Evolutionary conservation across 1,140 invertebrate genomes (phyloP).

Genomic region (Dinoponera quadriceps): DNA sequence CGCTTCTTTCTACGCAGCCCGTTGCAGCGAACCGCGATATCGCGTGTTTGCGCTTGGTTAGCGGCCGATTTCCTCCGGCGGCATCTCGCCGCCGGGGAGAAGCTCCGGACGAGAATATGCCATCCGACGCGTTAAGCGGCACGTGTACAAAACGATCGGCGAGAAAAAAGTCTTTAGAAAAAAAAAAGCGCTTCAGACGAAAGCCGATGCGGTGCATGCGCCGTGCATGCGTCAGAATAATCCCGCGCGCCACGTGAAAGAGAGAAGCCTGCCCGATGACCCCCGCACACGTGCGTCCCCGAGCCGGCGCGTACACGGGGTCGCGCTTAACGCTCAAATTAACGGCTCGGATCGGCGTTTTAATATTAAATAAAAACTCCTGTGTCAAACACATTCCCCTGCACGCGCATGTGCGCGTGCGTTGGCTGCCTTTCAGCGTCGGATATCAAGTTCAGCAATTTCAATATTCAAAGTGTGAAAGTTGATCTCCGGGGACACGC

Average conservation of each 20-base stretch:
- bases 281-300: conserved; percentile 6
- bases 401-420: no score
- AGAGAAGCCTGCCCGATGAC: conserved; percentile 24
- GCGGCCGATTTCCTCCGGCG: conserved; percentile 17
- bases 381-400: no score
- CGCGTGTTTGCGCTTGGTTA: conserved; percentile 49
- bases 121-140: conserved; percentile 10
- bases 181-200: conserved; percentile 27
- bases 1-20: conserved; percentile 13
- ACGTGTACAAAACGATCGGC: conserved; percentile 46
- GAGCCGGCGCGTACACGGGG: not conserved
- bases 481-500: no score
- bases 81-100: not conserved
- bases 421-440: not conserved
- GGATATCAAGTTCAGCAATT: conserved; percentile 14
- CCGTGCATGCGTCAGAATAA: conserved; percentile 13
- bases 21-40: conserved; percentile 7
- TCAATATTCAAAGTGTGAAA: no score
- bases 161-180: conserved; percentile 17
- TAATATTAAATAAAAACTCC: conserved; percentile 24
- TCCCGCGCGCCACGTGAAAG: not conserved
- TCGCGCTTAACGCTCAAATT: conserved; percentile 27
- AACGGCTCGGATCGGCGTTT: conserved; percentile 23
- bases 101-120: conserved; percentile 29
- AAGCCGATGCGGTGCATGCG: not conserved